Conservation (phyloP, 1,140 invertebrate genomes). For the Druon quercuslanigerum region DNA sequence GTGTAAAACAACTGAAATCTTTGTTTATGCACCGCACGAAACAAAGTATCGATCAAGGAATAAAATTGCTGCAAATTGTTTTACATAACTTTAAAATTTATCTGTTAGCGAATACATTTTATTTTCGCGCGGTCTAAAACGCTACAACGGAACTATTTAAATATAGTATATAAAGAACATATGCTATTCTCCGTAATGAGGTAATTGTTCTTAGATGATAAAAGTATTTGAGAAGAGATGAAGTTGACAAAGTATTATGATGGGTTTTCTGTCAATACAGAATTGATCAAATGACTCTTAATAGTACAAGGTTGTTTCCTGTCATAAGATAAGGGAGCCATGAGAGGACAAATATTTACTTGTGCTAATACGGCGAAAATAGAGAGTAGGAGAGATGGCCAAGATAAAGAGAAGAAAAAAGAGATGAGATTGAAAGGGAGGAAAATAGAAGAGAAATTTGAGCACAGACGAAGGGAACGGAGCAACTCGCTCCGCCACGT, state of each 20-base stretch:
- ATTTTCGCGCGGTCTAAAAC: too few relatives aligned
- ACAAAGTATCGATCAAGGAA: too few relatives aligned
- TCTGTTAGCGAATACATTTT: too few relatives aligned
- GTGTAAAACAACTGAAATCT: too few relatives aligned
- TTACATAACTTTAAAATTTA: too few relatives aligned
- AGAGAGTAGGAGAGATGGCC: neutral
- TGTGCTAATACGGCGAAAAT: neutral
- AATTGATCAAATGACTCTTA: neutral
- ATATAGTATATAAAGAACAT: too few relatives aligned
- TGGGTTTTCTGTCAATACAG: neutral
- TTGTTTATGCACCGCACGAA: too few relatives aligned
- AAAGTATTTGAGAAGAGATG: neutral
- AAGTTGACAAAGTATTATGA: neutral
- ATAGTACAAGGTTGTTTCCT: neutral
- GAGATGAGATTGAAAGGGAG: neutral
- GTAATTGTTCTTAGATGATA: neutral
- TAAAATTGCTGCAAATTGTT: too few relatives aligned
- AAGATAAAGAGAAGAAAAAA: neutral
- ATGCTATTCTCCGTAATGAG: too few relatives aligned
- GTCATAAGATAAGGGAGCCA: neutral
- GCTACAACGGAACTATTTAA: too few relatives aligned
- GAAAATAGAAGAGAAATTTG: constrained; percentile 37
- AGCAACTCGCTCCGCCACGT: constrained; percentile 47
- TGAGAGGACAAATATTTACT: constrained; percentile 10
- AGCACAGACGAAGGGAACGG: constrained; percentile 34